A percentile compares a stretch with the other conserved stretches of the same genome.
These are phyloP conservation scores for Rhyzopertha dominica DNA, from an alignment of 1,140 invertebrate species.

Conservation along the genomic window DNA sequence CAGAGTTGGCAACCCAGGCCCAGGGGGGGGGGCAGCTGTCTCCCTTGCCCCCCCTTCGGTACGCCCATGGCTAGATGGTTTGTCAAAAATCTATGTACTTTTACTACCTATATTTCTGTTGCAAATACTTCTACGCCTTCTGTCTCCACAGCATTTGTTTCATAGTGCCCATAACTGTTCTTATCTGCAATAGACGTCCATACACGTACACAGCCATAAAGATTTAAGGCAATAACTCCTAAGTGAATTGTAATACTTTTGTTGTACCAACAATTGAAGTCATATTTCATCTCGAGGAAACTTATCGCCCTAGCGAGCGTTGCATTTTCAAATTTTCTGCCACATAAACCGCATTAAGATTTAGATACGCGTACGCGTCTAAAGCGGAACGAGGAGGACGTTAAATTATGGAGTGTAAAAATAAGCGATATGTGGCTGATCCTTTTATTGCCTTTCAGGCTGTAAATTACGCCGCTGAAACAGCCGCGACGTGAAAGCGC, in stretches of 20 bases:
- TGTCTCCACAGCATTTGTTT: no score
- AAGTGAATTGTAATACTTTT: conserved; percentile 17
- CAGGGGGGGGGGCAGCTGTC: no score
- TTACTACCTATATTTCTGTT: no score
- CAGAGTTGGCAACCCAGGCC: no score
- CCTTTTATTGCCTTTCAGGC: conserved; percentile 36
- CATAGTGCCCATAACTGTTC: no score
- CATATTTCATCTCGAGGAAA: conserved; percentile 30
- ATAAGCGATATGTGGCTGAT: conserved; percentile 41
- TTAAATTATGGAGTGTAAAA: conserved; percentile 40
- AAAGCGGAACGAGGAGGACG: conserved; percentile 21
- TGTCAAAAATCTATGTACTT: no score
- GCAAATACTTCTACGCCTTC: no score
- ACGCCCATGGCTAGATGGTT: no score
- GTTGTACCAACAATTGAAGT: conserved; percentile 16
- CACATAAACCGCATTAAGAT: conserved; percentile 38
- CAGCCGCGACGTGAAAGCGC: no score
- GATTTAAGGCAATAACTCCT: conserved; percentile 12
- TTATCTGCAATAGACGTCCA: no score
- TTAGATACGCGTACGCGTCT: conserved; percentile 27
- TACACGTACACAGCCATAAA: conserved; percentile 12
- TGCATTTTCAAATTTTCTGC: conserved; percentile 39
- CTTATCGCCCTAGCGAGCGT: conserved; percentile 23
- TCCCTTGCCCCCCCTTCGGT: no score
- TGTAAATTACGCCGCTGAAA: conserved; percentile 35